These are phyloP conservation scores for Drosophila gunungcola DNA, from an alignment of 1,140 invertebrate genomes.

Conservation along the genomic window DNA sequence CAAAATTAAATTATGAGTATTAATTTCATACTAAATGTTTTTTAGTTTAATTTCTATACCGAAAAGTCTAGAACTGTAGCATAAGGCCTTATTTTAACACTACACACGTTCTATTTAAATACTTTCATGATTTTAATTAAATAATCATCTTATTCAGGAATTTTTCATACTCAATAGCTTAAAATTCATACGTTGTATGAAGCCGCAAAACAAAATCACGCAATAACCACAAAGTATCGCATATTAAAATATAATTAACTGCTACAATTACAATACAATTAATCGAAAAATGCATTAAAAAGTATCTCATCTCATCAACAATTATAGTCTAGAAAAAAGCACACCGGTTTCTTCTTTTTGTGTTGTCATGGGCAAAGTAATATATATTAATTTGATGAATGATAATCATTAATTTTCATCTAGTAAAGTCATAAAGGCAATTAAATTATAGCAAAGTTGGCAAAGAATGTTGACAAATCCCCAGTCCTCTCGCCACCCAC, in stretches of 20 bases:
- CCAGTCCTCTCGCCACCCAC: constrained; percentile 1
- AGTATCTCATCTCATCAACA: constrained; percentile 1
- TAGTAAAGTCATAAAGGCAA: constrained; percentile 57
- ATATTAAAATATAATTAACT: constrained; percentile 23
- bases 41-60: too few species aligned
- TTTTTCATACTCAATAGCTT: too few species aligned
- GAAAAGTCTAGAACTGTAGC: too few species aligned
- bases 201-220: constrained; percentile 5
- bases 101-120: too few species aligned
- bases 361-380: constrained; percentile 23
- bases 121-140: too few species aligned
- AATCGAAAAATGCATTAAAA: constrained; percentile 13
- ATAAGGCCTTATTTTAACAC: too few species aligned
- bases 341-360: constrained; percentile 1
- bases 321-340: constrained; percentile 6
- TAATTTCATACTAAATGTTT: too few species aligned
- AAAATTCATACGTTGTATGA: neutral
- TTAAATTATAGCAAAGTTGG: constrained; percentile 58
- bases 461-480: constrained; percentile 37
- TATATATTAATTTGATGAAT: constrained; percentile 74
- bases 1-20: too few species aligned
- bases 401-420: constrained; percentile 60
- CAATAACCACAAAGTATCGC: constrained; percentile 2
- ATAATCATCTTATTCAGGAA: too few species aligned
- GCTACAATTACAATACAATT: constrained; percentile 23